These are phyloP conservation scores for Catalaphyllia jardinei DNA, from an alignment of 64 coral and sea anemone species.

Conservation along the genomic window DNA sequence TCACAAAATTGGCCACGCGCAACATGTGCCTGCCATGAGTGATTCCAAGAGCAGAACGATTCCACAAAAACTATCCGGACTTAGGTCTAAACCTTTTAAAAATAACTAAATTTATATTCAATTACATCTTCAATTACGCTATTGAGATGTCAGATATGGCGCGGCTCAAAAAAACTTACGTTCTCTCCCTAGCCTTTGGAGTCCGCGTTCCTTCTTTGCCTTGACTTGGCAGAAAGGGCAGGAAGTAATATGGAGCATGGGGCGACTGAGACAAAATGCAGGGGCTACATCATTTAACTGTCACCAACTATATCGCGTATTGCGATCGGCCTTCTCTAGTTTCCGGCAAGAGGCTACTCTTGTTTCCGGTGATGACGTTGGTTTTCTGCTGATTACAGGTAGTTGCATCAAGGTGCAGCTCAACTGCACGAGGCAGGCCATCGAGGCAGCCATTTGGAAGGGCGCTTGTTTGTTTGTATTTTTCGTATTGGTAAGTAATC, in stretches of 20 bases:
- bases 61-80: background rate
- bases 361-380: too few species aligned
- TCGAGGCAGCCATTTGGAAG: too few species aligned
- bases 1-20: slow-evolving; percentile 33
- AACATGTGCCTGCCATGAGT: slow-evolving; percentile 29
- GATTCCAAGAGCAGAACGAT: slow-evolving; percentile 5
- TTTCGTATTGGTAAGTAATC: too few species aligned
- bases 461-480: too few species aligned
- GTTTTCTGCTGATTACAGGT: too few species aligned
- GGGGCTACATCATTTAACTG: slow-evolving; percentile 12
- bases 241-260: background rate
- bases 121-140: background rate
- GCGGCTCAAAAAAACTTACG: background rate
- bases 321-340: background rate
- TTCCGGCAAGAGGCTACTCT: too few species aligned
- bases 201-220: background rate
- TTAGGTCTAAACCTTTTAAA: background rate
- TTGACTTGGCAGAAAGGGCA: slow-evolving; percentile 1
- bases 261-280: background rate
- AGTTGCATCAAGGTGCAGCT: too few species aligned
- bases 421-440: too few species aligned
- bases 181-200: background rate
- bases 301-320: background rate
- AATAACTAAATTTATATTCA: background rate
- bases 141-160: background rate